Evolutionary conservation across 2,888 invertebrate genomes (phyloP), one percentile per base, ranked within the genome.

Genomic region (Limnephilus rhombicus): DNA sequence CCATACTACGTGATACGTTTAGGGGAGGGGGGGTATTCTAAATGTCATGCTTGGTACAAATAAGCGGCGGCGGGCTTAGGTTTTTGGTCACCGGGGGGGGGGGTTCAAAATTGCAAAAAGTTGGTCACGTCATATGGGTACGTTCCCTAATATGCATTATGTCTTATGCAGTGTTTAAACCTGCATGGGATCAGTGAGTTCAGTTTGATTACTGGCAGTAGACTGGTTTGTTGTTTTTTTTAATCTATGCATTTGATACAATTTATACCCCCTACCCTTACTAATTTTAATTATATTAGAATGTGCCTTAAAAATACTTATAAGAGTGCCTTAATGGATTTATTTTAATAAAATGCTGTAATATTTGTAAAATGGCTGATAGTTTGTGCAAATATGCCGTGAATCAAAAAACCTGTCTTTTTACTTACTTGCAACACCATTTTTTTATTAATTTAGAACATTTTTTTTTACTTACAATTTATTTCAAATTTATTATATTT

Each of bases 301-400:
- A 87, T 87, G 53, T 87, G 87, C 87, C 87, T 87, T 87, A 45
- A 87, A 31, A 87, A 53, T n/a, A 41, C 13, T 3, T 68, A 29
- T 68, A 87, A 31, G 87, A 12, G 87, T 87, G 87, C 87, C 87
- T 87, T 87, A 87, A 29, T 53, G 11, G 49, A 87, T 87, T 45
- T 85, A 41, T 41, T 41, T 83, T 83, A 34, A 12, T 31, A 31
- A 81, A 81, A 13, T 81, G 15, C 49, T 49, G 49, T 15, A 49
- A 13, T 18, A 53, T 53, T 53, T 53, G 53, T 53, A 18, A 53
- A 53, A 53, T 53, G 53, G 53, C 18, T 53, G 53, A 53, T 53
- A 68, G 68, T 68, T 68, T 68, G 1, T 68, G 68, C 68, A 68
- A 68, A 68, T 68, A 68, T 68, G 18, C 18, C 18, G 53, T 15